Evolutionary conservation across 1,140 invertebrate species (phyloP).

Genomic region (Drosophila serrata): DNA sequence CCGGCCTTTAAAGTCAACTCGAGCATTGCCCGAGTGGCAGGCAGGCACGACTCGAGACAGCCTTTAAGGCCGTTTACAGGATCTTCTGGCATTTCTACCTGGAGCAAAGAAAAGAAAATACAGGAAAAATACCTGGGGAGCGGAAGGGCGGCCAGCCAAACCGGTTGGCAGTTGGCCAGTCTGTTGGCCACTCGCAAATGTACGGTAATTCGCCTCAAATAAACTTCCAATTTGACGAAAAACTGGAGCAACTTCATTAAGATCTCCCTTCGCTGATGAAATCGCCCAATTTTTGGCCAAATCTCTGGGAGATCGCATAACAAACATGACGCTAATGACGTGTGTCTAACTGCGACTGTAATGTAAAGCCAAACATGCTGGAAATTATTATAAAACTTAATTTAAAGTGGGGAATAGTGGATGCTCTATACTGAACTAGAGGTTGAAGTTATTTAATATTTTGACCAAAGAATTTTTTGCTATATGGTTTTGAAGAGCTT

Average conservation of each 20-base stretch:
- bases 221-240: constrained; percentile 69
- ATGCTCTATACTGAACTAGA: constrained; percentile 7
- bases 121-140: neutral
- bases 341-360: constrained; percentile 42
- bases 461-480: neutral
- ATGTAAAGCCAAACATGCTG: constrained; percentile 36
- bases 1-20: constrained; percentile 52
- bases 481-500: neutral
- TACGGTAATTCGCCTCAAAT: constrained; percentile 62
- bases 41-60: constrained; percentile 43
- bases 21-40: constrained; percentile 37
- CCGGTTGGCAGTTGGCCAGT: constrained; percentile 50
- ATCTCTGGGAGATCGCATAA: constrained; percentile 72
- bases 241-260: constrained; percentile 79
- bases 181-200: constrained; percentile 12
- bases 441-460: neutral
- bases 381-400: neutral
- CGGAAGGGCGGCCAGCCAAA: constrained; percentile 28
- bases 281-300: constrained; percentile 57
- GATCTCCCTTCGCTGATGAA: constrained; percentile 56
- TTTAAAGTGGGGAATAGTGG: neutral
- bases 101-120: constrained; percentile 13
- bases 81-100: constrained; percentile 33
- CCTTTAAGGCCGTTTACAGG: constrained; percentile 77
- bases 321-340: constrained; percentile 76